Base-by-base conservation (phyloP, 2,797 vertebrate species). In the Megalops cyprinoides region DNA sequence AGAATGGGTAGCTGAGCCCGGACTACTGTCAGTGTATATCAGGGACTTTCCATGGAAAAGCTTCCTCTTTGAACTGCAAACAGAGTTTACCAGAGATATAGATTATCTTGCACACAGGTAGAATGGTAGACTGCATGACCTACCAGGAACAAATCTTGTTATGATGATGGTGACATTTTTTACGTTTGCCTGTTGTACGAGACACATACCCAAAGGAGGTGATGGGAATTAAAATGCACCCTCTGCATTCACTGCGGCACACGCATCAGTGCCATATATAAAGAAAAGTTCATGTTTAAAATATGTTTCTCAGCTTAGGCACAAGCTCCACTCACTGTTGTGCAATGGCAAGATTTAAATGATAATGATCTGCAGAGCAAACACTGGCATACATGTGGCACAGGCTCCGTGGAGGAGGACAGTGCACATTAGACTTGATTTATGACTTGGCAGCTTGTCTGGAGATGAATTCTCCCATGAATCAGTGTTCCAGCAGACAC, bases 391-490 rank as follows among this genome's bases (percentile, higher is more conserved):
- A 25, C 34, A 28, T 1, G 18, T 42, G 83, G 81, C 80, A 77
- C 83, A 77, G 82, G 79, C 76, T 85, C 78, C 81, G 81, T 56
- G 75, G 48, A 81, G 87, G 86, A 79, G 79, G 85, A 83, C 83
- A 86, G 87, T 88, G 86, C 79, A 87, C 88, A 83, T 87, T 83
- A 46, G 84, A 83, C 77, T 84, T 91, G 90, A 94, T 92, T 92
- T 91, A 92, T 92, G 74, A 86, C 84, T 84, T 44, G 60, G 84
- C 82, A 82, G 82, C 89, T 88, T 87, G 84, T 88, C 85, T 86
- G 81, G 53, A 84, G 88, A 90, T 90, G 86, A 91, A 89, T 91
- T 89, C 89, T 91, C 87, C 88, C 84, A 87, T 91, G 91, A 92
- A 91, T 92, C 91, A 92, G 88, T 89, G 90, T 88, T 84, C 88